Percentiles rank a stretch among this genome's conserved stretches.
These are phyloP conservation scores for Mythimna impura DNA, from an alignment of 2,888 invertebrate genomes.

Conservation along the genomic window DNA sequence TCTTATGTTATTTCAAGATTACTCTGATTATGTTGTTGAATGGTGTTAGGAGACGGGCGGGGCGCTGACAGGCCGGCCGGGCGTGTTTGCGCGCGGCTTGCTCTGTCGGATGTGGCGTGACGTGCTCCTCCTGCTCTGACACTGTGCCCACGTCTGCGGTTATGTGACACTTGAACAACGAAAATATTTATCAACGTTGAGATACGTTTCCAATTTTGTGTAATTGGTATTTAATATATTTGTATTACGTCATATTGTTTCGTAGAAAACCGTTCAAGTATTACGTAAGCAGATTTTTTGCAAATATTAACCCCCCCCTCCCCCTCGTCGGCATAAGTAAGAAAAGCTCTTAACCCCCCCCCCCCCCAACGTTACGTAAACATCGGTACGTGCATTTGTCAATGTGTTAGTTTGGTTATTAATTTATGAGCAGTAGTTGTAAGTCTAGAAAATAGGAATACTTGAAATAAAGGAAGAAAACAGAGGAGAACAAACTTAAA, in stretches of 20 bases:
- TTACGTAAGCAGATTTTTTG: too few relatives aligned
- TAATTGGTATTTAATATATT: constrained; percentile 15
- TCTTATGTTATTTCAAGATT: constrained; percentile 36
- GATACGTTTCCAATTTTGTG: constrained; percentile 8
- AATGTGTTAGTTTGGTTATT: too few relatives aligned
- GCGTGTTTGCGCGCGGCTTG: constrained; percentile 33
- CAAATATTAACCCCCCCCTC: too few relatives aligned
- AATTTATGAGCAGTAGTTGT: too few relatives aligned
- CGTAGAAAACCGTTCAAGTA: too few relatives aligned
- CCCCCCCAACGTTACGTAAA: too few relatives aligned
- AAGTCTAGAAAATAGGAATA: too few relatives aligned
- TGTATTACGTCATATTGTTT: not conserved
- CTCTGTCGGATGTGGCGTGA: constrained; percentile 31
- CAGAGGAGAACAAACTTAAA: too few relatives aligned
- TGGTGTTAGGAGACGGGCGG: not conserved
- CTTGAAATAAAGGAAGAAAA: too few relatives aligned
- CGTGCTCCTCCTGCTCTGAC: not conserved
- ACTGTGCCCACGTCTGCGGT: constrained; percentile 12
- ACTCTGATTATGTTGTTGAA: constrained; percentile 13
- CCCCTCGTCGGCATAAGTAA: too few relatives aligned
- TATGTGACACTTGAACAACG: constrained; percentile 17
- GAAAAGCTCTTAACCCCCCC: too few relatives aligned
- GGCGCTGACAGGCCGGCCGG: not conserved
- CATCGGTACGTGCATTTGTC: too few relatives aligned
- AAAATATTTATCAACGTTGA: constrained; percentile 37